Evolutionary conservation across 2,113 vertebrate species (phyloP).

Genomic region (Chroicocephalus ridibundus): DNA sequence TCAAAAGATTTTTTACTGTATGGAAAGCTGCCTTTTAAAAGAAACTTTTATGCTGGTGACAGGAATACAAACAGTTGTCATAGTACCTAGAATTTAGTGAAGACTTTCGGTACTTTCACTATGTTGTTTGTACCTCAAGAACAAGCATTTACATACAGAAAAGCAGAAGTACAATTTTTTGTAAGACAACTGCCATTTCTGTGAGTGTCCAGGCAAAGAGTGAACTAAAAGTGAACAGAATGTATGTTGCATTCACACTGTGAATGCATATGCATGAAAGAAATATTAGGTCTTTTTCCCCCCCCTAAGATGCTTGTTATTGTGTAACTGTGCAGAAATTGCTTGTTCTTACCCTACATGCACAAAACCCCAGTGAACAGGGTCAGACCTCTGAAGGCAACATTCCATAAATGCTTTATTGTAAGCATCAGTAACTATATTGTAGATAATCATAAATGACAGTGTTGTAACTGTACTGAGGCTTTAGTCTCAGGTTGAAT

Average conservation of each 20-base stretch:
- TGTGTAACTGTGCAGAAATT: background rate
- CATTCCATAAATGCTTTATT: background rate
- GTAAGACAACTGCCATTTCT: background rate
- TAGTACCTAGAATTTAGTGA: conserved; percentile 27
- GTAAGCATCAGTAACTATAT: background rate
- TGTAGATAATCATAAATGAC: background rate
- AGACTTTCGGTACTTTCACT: background rate
- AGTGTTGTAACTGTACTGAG: background rate
- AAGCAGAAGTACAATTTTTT: background rate
- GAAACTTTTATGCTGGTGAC: background rate
- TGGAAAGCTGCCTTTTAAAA: background rate
- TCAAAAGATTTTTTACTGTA: background rate
- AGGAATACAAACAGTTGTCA: conserved; percentile 9
- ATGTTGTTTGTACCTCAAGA: background rate
- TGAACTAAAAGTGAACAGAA: background rate
- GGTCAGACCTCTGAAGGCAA: background rate
- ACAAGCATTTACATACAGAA: background rate
- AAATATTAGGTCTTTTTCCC: background rate
- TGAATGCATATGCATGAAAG: background rate
- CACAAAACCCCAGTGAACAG: background rate
- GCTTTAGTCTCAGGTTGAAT: background rate
- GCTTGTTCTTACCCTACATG: background rate
- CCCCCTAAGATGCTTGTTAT: background rate
- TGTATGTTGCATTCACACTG: background rate
- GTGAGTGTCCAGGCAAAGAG: background rate